phyloP scores from a whole-genome alignment of 2,888 invertebrate species.

The Parnassius mnemosyne region DNA sequence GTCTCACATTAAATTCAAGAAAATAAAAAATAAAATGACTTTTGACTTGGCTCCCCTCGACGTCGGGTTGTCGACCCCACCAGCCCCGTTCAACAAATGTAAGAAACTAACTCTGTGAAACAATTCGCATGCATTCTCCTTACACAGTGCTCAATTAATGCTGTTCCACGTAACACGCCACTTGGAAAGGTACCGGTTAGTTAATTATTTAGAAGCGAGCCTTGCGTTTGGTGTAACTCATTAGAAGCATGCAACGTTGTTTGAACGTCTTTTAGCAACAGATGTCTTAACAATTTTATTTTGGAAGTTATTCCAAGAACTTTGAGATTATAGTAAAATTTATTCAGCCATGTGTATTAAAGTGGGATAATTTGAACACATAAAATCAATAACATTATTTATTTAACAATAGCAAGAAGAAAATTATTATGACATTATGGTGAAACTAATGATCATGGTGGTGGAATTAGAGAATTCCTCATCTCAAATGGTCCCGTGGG shows the following conservation, averaged over 20 bases:
- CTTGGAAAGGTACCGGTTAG: conserved; percentile 18
- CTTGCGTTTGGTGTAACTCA: conserved; percentile 12
- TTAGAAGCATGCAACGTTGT: conserved; percentile 23
- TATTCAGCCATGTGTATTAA: too few species aligned
- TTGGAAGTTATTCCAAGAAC: too few species aligned
- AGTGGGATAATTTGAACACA: too few species aligned
- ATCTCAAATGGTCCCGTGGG: too few species aligned
- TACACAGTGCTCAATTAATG: conserved; percentile 20
- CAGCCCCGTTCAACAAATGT: neutral
- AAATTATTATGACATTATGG: too few species aligned
- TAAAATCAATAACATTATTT: too few species aligned
- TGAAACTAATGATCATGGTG: too few species aligned
- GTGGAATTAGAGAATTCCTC: too few species aligned
- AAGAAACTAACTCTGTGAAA: conserved; percentile 2
- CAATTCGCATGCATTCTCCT: conserved; percentile 20
- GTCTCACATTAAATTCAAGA: too few species aligned
- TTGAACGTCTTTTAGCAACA: neutral
- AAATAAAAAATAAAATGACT: conserved; percentile 14
- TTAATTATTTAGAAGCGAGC: conserved; percentile 22
- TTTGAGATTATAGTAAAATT: too few species aligned
- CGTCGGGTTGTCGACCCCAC: conserved; percentile 13
- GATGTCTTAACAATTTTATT: too few species aligned
- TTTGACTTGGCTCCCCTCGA: conserved; percentile 22
- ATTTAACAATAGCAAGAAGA: too few species aligned
- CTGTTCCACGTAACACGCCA: conserved; percentile 23